Conservation (phyloP, 2,113 vertebrate genomes). For the Hemicordylus capensis region DNA sequence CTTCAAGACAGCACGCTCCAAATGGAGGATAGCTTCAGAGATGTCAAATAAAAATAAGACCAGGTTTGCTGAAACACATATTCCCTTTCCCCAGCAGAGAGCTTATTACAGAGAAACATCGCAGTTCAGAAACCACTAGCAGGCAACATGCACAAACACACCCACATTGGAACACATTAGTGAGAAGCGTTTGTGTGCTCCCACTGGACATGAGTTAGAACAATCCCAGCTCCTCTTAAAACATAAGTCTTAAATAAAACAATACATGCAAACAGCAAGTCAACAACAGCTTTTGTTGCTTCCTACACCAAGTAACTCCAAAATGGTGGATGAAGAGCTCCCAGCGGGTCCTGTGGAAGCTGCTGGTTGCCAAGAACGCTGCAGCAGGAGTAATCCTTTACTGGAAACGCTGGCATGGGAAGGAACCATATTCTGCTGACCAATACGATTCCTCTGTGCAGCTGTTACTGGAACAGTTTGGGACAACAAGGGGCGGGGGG, state of each 20-base stretch:
- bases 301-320: slow-evolving; percentile 9
- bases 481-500: neutral
- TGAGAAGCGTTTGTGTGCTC: slow-evolving; percentile 25
- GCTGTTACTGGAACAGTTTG: neutral
- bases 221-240: slow-evolving; percentile 43
- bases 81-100: slow-evolving; percentile 42
- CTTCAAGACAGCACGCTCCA: slow-evolving; percentile 1
- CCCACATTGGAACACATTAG: slow-evolving; percentile 43
- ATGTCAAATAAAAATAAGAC: slow-evolving; percentile 54
- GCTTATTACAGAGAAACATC: slow-evolving; percentile 38
- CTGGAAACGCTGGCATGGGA: neutral
- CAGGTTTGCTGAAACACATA: slow-evolving; percentile 47
- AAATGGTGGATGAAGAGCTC: neutral
- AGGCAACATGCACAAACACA: slow-evolving; percentile 1
- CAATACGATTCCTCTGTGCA: neutral
- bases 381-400: neutral
- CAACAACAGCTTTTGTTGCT: slow-evolving; percentile 42
- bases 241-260: slow-evolving; percentile 60
- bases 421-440: neutral
- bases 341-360: neutral
- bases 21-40: slow-evolving; percentile 43
- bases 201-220: slow-evolving; percentile 45
- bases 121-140: slow-evolving; percentile 41
- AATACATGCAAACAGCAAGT: slow-evolving; percentile 48
- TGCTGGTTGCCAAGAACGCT: neutral